Evolutionary conservation across 2,113 vertebrate genomes (phyloP).

Genomic region (Raja brachyura): DNA sequence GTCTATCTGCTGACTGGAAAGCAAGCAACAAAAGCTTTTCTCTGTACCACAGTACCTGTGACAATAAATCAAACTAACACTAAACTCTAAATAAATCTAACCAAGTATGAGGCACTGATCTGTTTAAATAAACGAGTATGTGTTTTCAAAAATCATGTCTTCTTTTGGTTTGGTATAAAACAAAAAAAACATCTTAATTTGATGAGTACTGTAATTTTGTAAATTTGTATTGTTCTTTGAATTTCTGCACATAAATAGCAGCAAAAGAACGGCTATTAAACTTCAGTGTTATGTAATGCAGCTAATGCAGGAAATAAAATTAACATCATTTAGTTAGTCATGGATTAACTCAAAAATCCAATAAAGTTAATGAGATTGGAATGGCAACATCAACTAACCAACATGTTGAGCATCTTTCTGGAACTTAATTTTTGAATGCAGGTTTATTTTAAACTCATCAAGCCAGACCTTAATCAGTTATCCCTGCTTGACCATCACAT

Average conservation of each 20-base stretch:
- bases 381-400: not conserved
- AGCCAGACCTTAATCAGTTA: not conserved
- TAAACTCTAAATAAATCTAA: too few relatives aligned
- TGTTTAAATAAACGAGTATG: not conserved
- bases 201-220: not conserved
- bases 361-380: not conserved
- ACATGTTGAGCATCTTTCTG: not conserved
- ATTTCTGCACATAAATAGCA: too few relatives aligned
- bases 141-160: not conserved
- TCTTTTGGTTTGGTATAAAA: not conserved
- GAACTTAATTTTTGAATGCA: not conserved
- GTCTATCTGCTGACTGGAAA: too few relatives aligned
- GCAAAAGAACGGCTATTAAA: not conserved
- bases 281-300: not conserved
- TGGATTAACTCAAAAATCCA: not conserved
- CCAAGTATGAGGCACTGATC: not conserved
- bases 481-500: not conserved
- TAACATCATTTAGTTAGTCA: not conserved
- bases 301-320: not conserved
- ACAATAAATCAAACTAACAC: too few relatives aligned
- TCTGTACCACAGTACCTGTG: too few relatives aligned
- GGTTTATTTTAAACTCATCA: not conserved
- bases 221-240: constrained; percentile 1
- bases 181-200: not conserved
- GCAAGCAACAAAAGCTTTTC: too few relatives aligned